A percentile compares a stretch with the other conserved stretches of the same genome.
phyloP scores from a whole-genome alignment of 2,888 invertebrate genomes.

The Hemicrepidius hirtus region DNA sequence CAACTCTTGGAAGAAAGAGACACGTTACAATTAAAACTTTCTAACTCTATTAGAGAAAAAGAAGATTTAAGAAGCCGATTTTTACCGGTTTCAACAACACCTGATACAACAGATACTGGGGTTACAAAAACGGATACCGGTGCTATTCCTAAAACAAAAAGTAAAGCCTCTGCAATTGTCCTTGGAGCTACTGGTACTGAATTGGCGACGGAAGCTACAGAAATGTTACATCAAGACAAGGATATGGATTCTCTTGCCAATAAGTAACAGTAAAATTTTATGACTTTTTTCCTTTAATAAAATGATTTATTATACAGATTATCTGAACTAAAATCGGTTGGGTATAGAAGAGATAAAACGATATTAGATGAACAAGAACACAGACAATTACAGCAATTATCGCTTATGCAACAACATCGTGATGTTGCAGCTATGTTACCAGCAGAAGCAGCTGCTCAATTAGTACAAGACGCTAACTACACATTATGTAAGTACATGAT shows the following conservation, averaged over 20 bases:
- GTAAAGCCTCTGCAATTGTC: slow-evolving; percentile 62
- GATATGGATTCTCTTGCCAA: slow-evolving; percentile 58
- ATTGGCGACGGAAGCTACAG: slow-evolving; percentile 63
- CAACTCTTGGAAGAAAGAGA: slow-evolving; percentile 90
- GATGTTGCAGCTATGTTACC: slow-evolving; percentile 82
- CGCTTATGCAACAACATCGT: slow-evolving; percentile 80
- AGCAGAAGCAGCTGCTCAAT: slow-evolving; percentile 82
- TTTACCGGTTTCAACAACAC: neutral
- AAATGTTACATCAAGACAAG: slow-evolving; percentile 52
- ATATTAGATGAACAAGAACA: slow-evolving; percentile 85
- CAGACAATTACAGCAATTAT: slow-evolving; percentile 82
- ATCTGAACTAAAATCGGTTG: slow-evolving; percentile 83
- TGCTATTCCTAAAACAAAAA: slow-evolving; percentile 51
- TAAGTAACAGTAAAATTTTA: slow-evolving; percentile 60
- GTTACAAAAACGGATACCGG: slow-evolving; percentile 26
- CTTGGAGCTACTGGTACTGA: slow-evolving; percentile 64
- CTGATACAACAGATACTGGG: slow-evolving; percentile 2
- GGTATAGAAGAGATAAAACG: slow-evolving; percentile 84
- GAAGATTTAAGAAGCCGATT: slow-evolving; percentile 75
- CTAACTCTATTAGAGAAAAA: slow-evolving; percentile 85
- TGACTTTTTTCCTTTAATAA: no score
- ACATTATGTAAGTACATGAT: slow-evolving; percentile 80
- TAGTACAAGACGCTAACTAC: slow-evolving; percentile 80
- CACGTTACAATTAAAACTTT: slow-evolving; percentile 86
- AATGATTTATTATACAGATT: no score